Conservation (phyloP, 2,888 invertebrate species). For the Agrypnus murinus region DNA sequence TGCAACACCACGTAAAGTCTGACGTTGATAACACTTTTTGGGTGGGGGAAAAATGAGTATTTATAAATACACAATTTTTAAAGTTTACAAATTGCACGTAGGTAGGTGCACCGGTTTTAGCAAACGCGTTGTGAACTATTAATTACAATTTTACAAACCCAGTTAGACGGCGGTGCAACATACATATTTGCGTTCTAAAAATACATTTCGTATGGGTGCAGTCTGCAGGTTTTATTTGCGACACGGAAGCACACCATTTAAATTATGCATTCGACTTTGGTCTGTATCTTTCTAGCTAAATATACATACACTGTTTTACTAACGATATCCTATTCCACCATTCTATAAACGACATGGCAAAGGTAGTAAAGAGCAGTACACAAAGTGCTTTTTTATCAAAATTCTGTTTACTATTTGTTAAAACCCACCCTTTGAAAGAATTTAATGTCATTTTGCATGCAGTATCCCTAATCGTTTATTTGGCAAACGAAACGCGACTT, state of each 20-base stretch:
- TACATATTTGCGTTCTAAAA: slow-evolving; percentile 38
- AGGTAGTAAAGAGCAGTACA: neutral
- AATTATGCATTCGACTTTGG: slow-evolving; percentile 32
- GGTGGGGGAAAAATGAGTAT: no score
- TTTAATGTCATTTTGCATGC: no score
- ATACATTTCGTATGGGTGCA: slow-evolving; percentile 41
- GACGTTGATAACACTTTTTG: no score
- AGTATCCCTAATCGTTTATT: no score
- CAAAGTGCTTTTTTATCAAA: neutral
- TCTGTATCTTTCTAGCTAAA: slow-evolving; percentile 11
- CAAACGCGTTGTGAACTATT: slow-evolving; percentile 2
- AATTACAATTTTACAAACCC: slow-evolving; percentile 14
- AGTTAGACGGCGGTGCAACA: slow-evolving; percentile 19
- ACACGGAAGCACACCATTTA: slow-evolving; percentile 34
- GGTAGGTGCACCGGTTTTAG: neutral
- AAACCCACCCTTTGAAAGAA: no score
- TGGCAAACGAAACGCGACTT: no score
- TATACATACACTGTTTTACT: neutral
- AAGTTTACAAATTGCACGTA: neutral
- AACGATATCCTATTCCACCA: neutral
- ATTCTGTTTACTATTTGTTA: no score
- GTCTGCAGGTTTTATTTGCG: slow-evolving; percentile 35
- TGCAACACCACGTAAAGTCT: no score
- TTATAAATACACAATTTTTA: neutral
- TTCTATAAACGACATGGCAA: no score